These are phyloP conservation scores for Coenonympha arcania DNA, from an alignment of 2,888 invertebrate genomes.

Conservation along the genomic window DNA sequence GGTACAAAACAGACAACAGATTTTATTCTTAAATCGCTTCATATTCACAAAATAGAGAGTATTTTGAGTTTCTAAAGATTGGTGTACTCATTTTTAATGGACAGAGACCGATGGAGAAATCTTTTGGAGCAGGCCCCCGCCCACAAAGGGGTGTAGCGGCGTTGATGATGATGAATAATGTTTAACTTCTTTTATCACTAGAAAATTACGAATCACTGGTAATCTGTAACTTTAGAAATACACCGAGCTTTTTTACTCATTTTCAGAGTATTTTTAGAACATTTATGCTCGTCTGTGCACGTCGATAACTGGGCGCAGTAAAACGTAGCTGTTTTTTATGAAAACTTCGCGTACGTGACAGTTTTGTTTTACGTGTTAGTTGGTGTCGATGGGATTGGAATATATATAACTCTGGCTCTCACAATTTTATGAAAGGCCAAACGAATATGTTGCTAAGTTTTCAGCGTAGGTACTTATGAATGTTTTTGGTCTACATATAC, in stretches of 20 bases:
- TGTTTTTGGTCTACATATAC: no score
- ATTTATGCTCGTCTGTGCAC: not conserved
- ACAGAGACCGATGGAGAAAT: no score
- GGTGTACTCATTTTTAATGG: no score
- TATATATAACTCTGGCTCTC: not conserved
- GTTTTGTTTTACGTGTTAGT: conserved; percentile 6
- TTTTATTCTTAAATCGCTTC: not conserved
- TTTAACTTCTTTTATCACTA: no score
- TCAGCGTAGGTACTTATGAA: not conserved
- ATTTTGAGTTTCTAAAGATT: no score
- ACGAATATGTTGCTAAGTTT: not conserved
- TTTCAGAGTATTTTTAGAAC: not conserved
- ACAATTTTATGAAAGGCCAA: conserved; percentile 4
- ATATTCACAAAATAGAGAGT: no score
- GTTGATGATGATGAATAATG: no score
- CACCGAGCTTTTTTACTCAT: not conserved
- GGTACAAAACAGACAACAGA: no score
- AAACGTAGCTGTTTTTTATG: not conserved
- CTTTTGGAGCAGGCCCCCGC: no score
- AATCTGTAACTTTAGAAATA: not conserved
- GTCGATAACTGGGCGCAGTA: not conserved
- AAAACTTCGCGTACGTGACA: conserved; percentile 5
- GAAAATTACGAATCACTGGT: no score
- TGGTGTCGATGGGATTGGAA: conserved; percentile 6
- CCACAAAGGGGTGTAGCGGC: no score